A percentile compares a stretch with the other conserved stretches of the same genome.
These are phyloP conservation scores for Ostrea edulis DNA, from an alignment of 1,140 invertebrate genomes.

Conservation along the genomic window DNA sequence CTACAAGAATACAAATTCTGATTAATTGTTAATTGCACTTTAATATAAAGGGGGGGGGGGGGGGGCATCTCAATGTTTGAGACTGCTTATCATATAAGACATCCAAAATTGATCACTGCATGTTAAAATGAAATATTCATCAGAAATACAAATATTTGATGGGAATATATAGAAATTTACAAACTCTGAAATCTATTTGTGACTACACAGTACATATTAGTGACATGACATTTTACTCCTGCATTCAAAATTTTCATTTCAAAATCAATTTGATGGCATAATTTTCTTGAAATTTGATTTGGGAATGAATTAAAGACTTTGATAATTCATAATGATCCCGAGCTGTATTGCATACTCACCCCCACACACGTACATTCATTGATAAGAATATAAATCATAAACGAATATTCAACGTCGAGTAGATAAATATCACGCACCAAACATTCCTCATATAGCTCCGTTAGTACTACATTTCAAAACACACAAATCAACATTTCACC, in stretches of 20 bases:
- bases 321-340: too few species aligned
- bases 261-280: too few species aligned
- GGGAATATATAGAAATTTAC: too few species aligned
- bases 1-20: slow-evolving; percentile 52
- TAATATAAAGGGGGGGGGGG: too few species aligned
- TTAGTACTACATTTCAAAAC: not conserved
- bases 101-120: not conserved
- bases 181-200: too few species aligned
- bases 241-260: too few species aligned
- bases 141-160: not conserved
- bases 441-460: not conserved
- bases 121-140: not conserved
- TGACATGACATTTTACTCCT: too few species aligned
- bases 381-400: not conserved
- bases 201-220: too few species aligned
- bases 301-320: too few species aligned
- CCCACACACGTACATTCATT: too few species aligned
- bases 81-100: not conserved
- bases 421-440: not conserved
- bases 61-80: not conserved
- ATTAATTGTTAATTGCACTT: not conserved
- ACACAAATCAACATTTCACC: slow-evolving; percentile 13
- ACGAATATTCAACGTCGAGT: not conserved
- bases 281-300: too few species aligned
- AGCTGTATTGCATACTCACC: too few species aligned